Base-by-base conservation (phyloP, 2,888 invertebrate genomes). In the Stegophylla sp. region DNA sequence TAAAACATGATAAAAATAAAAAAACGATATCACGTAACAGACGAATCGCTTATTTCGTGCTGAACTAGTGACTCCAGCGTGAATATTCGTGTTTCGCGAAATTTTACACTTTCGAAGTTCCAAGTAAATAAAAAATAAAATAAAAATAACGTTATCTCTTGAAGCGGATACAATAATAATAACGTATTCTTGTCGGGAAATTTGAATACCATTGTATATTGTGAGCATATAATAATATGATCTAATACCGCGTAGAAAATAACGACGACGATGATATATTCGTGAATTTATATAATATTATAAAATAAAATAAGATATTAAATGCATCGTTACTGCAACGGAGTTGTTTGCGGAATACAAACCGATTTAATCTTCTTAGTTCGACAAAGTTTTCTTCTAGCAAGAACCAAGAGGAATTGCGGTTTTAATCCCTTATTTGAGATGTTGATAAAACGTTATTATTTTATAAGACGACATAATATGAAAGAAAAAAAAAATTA, bases 341-440 rank as follows among this genome's bases (percentile, higher is more conserved):
- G 17, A 61, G 17, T 15, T 15, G 28, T 61, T 61, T 61, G 28
- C 17, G 17, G 28, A 61, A 61, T 1, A 61, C 34, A 61, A 61
- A 28, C 61, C 61, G 61, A 61, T 61, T 61, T 61, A 61, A 61
- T 61, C 61, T 61, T 61, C 61, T 28, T 61, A 61, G 61, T 28
- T 61, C 17, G 1, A 17, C 34, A 61, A 61, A 61, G 28, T 61
- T 61, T 61, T 61, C 61, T 17, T 61, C 28, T 28, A 34, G 17
- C 28, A 61, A 34, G n/a, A n/a, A n/a, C n/a, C n/a, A n/a, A 61
- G 17, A 61, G 28, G 61, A 61, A 61, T 61, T 61, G 61, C 28
- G 28, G 61, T 61, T 61, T 28, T 61, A 61, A 28, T 28, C 61
- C 61, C 17, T 28, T 61, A 61, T 28, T 61, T 28, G 28, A 61